Evolutionary conservation across 1,140 invertebrate species (phyloP).

Genomic region (Drosophila micromelanica): DNA sequence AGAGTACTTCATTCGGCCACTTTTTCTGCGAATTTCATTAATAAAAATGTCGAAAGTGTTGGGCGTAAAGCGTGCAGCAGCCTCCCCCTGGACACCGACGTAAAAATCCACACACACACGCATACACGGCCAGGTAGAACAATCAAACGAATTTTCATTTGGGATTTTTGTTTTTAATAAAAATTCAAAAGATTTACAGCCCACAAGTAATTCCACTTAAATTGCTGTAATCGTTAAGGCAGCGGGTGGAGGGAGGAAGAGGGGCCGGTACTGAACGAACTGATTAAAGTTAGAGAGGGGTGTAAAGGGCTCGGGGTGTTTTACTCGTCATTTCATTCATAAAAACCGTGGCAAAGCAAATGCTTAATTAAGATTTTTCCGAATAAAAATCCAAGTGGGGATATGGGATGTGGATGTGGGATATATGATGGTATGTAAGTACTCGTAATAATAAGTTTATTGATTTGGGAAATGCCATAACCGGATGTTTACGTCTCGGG

Average conservation of each 20-base stretch:
- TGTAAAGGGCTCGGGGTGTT: too few relatives aligned
- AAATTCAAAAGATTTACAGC: slow-evolving; percentile 80
- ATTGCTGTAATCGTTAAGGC: slow-evolving; percentile 55
- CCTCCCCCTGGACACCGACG: background rate
- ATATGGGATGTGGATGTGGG: slow-evolving; percentile 14
- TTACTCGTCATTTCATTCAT: slow-evolving; percentile 63
- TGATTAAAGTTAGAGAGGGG: too few relatives aligned
- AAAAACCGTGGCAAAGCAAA: slow-evolving; percentile 56
- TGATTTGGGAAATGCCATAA: slow-evolving; percentile 80
- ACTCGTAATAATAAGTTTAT: slow-evolving; percentile 75
- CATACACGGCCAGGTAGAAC: slow-evolving; percentile 54
- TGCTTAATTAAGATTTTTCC: slow-evolving; percentile 77
- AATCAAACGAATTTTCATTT: slow-evolving; percentile 74
- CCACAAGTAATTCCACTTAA: slow-evolving; percentile 77
- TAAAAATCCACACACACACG: background rate
- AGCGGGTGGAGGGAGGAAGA: too few relatives aligned
- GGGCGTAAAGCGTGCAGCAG: slow-evolving; percentile 40
- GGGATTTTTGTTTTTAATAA: slow-evolving; percentile 75
- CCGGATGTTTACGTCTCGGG: slow-evolving; percentile 70
- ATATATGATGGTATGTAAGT: slow-evolving; percentile 28
- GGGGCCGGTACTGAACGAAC: background rate
- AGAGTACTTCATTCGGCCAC: slow-evolving; percentile 34
- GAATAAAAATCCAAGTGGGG: slow-evolving; percentile 55
- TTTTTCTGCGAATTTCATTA: slow-evolving; percentile 80
- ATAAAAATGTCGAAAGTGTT: slow-evolving; percentile 82